Base-by-base conservation (phyloP, 1,140 invertebrate genomes). In the Odontomachus brunneus region DNA sequence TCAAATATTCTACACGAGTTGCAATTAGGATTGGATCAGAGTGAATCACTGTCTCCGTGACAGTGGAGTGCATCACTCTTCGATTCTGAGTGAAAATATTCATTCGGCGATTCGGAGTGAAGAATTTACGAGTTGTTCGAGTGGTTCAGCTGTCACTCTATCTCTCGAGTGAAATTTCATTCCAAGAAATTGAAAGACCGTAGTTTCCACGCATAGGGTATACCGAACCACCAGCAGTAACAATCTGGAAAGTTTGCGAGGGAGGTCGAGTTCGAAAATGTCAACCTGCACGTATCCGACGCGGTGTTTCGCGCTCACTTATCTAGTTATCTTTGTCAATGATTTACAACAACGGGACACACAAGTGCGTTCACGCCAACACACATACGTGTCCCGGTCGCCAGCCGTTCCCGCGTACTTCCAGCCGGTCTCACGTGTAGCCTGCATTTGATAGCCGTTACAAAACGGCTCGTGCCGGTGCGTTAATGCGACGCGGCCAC, bases 341-440 rank as follows among this genome's bases (percentile, higher is more conserved):
- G 66, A 88, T 87, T 88, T 88, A 84, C 75, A 86, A 84, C 75
- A 86, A 82, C 71, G 15, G 19, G n/a, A 80, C 73, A 3, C 7
- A 26, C 22, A 78, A 17, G 59, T 72, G 29, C 24, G 33, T 9
- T 33, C 55, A 55, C 33, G 53, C 65, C 33, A 76, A 33, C 29
- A 33, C 29, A 33, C 29, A 33, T 33, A 5, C 5, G 38, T 44
- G 29, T 5, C 29, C 65, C 71, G 83, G 84, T 86, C 75, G 74
- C 71, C 82, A 9, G 26, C 22, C 55, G 60, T 63, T 63, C 15
- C 38, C 48, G 49, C 60, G 51, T 26, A 65, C 78, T 73, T 74
- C 82, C 69, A 69, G 73, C 80, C 53, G 26, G 83, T 85, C 38
- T 44, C 44, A 48, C 26, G 73, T 19, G 73, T 33, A 78, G 51